Evolutionary conservation across 2,113 vertebrate genomes (phyloP), one percentile per base, ranked within the genome.

Genomic region (Stercorarius parasiticus): DNA sequence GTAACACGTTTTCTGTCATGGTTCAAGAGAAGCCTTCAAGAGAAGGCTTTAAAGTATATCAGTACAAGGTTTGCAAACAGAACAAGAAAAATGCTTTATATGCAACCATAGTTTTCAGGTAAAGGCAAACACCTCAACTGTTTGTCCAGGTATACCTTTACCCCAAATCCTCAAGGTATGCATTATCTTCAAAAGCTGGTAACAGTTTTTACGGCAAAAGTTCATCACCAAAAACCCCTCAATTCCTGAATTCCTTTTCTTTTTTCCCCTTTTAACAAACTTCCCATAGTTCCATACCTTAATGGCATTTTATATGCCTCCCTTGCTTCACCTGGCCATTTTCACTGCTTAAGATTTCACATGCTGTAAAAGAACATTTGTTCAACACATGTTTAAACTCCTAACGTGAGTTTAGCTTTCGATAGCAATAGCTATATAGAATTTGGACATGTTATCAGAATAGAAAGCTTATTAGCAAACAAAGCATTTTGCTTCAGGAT

Each of bases 151-250:
- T 15, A 76, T 4, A 45, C 5, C 13, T 85, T 59, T 50, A 93
- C 21, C 18, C 17, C 8, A 70, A 79, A 55, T 67, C n/a, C 42
- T 85, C 25, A 53, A 85, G 16, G 25, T 30, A 23, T 4, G 5
- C 14, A 25, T 20, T 79, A 71, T n/a, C 42, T 71, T 79, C n/a
- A 77, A 83, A 72, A 91, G 34, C 2, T 17, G 2, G 23, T 34
- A 76, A 56, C 20, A 42, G 8, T 25, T 81, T 81, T 66, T 19
- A 56, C 1, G 11, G 20, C 16, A 82, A 73, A 92, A 49, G 25
- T 16, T 82, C 0, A 0, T 13, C 6, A 15, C 21, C 43, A 53
- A 76, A 80, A 81, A 1, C 0, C 1, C 1, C 13, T 42, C 7
- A 25, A 15, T 32, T 64, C 22, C 47, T 78, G 36, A n/a, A 47